A percentile compares a stretch with the other conserved stretches of the same genome.
Conservation (phyloP, 2,888 invertebrate species). For the Trachelus troglodyta region DNA sequence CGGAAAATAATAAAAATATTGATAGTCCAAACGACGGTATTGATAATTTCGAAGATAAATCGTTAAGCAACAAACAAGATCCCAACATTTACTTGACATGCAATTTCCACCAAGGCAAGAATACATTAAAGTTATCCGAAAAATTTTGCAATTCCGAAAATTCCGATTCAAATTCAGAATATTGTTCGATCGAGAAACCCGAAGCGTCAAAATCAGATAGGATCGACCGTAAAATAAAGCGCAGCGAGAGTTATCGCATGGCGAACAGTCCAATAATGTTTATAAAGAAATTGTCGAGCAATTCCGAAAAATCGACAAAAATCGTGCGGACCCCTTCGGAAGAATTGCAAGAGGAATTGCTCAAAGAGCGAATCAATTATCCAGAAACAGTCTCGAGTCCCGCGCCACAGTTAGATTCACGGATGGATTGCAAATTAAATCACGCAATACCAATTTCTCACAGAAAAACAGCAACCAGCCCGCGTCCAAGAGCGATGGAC, state of each 20-base stretch:
- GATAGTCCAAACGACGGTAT: background rate
- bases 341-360: slow-evolving; percentile 66
- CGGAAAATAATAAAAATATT: background rate
- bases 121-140: background rate
- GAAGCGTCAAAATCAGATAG: slow-evolving; percentile 22
- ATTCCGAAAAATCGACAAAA: slow-evolving; percentile 37
- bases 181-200: slow-evolving; percentile 15
- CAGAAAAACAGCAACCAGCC: slow-evolving; percentile 65
- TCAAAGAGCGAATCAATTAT: slow-evolving; percentile 78
- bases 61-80: background rate
- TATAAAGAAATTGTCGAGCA: slow-evolving; percentile 68
- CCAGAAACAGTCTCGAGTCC: slow-evolving; percentile 73
- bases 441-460: slow-evolving; percentile 27
- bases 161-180: slow-evolving; percentile 5
- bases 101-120: background rate
- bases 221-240: slow-evolving; percentile 72
- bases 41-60: background rate
- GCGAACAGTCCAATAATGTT: slow-evolving; percentile 80
- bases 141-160: slow-evolving; percentile 11
- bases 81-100: background rate
- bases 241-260: slow-evolving; percentile 86
- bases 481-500: slow-evolving; percentile 74
- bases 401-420: slow-evolving; percentile 51
- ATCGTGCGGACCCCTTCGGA: slow-evolving; percentile 61
- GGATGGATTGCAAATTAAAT: slow-evolving; percentile 63